Percentiles rank a stretch among this genome's conserved stretches.
phyloP scores from a whole-genome alignment of 2,113 vertebrate genomes.

The Nycticryphes semicollaris region DNA sequence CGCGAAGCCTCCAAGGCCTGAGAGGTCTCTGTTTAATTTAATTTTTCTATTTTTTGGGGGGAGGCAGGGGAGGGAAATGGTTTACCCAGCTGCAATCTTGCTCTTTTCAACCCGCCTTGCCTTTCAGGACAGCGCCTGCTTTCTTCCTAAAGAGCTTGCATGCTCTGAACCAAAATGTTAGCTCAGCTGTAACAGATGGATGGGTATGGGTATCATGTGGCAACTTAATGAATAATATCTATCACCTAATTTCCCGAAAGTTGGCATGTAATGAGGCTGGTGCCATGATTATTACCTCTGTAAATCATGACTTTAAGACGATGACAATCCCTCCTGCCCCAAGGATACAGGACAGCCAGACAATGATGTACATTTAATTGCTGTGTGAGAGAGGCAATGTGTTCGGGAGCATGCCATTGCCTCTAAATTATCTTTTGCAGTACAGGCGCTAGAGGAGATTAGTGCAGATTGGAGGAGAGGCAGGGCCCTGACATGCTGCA shows the following conservation, averaged over 20 bases:
- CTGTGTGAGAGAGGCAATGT: neutral
- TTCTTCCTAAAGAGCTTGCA: slow-evolving; percentile 6
- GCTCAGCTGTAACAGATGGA: slow-evolving; percentile 64
- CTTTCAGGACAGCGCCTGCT: neutral
- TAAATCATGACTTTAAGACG: slow-evolving; percentile 65
- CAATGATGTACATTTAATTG: slow-evolving; percentile 61
- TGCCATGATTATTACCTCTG: slow-evolving; percentile 65
- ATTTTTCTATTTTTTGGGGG: neutral
- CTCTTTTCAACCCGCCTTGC: neutral
- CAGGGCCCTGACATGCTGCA: neutral
- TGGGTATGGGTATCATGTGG: slow-evolving; percentile 42
- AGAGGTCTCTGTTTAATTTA: neutral
- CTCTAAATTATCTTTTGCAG: slow-evolving; percentile 40
- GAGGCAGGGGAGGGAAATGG: neutral
- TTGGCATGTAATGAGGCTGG: slow-evolving; percentile 59
- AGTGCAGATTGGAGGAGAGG: slow-evolving; percentile 6
- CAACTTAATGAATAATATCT: slow-evolving; percentile 73
- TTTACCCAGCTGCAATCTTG: neutral
- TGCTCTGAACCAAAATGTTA: slow-evolving; percentile 32
- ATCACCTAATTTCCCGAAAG: slow-evolving; percentile 65
- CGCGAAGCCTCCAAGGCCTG: neutral
- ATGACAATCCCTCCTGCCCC: slow-evolving; percentile 49
- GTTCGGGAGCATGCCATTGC: neutral
- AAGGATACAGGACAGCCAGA: slow-evolving; percentile 33
- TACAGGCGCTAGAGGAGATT: neutral